These are phyloP conservation scores for Sebastes nivosus DNA, from an alignment of 2,797 vertebrate species.

Conservation along the genomic window DNA sequence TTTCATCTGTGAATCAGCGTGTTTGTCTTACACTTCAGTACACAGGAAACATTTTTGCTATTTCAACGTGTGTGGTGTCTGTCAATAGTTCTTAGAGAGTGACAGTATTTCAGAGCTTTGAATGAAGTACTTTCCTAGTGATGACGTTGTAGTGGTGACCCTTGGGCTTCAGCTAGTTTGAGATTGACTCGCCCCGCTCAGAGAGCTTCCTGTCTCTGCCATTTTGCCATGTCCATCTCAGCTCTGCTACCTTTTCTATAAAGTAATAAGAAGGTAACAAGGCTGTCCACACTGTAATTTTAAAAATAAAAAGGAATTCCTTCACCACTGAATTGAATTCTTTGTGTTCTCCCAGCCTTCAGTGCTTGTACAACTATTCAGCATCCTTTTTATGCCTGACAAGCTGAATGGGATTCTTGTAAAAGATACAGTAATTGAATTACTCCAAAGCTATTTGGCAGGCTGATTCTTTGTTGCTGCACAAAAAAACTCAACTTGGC, in stretches of 20 bases:
- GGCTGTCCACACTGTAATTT: background rate
- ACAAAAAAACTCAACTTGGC: slow-evolving; percentile 40
- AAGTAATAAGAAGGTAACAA: background rate
- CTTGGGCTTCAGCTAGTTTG: background rate
- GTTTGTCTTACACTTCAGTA: slow-evolving; percentile 46
- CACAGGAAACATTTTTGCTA: slow-evolving; percentile 34
- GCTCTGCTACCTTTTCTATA: background rate
- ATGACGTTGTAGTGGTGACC: background rate
- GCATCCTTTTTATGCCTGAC: slow-evolving; percentile 19
- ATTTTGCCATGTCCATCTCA: background rate
- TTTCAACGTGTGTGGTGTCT: slow-evolving; percentile 5
- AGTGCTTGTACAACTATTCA: slow-evolving; percentile 17
- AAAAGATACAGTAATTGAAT: slow-evolving; percentile 67
- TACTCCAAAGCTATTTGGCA: slow-evolving; percentile 65
- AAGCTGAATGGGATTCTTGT: slow-evolving; percentile 51
- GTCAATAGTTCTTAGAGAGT: background rate
- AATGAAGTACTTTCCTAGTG: background rate
- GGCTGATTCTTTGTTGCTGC: slow-evolving; percentile 19
- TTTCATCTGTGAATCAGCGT: slow-evolving; percentile 26
- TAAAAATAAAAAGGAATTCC: slow-evolving; percentile 5
- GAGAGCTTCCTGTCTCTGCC: background rate
- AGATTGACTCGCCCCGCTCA: background rate
- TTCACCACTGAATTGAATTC: slow-evolving; percentile 8
- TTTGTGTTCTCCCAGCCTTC: slow-evolving; percentile 9
- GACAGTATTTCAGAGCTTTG: slow-evolving; percentile 16